Evolutionary conservation across 2,113 vertebrate genomes (phyloP), one percentile per base, ranked within the genome.

Genomic region (Struthidea cinerea): DNA sequence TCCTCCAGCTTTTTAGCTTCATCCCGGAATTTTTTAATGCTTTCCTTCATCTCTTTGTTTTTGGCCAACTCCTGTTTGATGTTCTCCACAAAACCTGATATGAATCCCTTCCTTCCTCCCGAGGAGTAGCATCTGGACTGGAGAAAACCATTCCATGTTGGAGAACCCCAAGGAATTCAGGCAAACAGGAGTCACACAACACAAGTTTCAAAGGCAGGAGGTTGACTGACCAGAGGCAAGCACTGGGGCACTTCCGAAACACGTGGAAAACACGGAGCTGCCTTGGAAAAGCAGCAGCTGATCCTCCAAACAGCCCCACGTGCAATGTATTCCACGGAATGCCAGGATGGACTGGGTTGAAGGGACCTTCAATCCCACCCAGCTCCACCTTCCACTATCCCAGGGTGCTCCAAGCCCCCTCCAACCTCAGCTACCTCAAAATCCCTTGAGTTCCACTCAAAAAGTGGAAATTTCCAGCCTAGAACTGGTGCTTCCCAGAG

Each of bases 11-110:
- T 99, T 74, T 98, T 98, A 10, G 99, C 99, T 69, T 99, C 99
- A 1, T 99, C 99, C 0, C 99, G 97, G 87, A 99, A 99, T 80
- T 99, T 99, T 92, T 98, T 98, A 10, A 99, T 99, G 90, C 98
- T 99, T 83, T 99, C 99, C 95, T 98, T 99, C 99, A 99, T 99
- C 96, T 99, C 99, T 56, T 99, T 99, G 97, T 99, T 99, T 89
- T 99, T 99, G 37, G 98, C 98, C 7, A 99, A 92, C 49, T 99
- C 99, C 93, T 99, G 99, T 42, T 99, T 99, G 78, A 99, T 97
- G 90, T 98, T 99, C 89, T 99, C 99, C 79, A 99, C 82, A 53
- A 99, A 98, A 24, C 99, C 99, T 0, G 99, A 99, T 15, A 99
- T 97, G 79, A 99, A 99, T 7, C 99, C 99, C 78, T 98, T 99